phyloP scores from a whole-genome alignment of 2,888 invertebrate genomes.

The Drosophila paramelanica region DNA sequence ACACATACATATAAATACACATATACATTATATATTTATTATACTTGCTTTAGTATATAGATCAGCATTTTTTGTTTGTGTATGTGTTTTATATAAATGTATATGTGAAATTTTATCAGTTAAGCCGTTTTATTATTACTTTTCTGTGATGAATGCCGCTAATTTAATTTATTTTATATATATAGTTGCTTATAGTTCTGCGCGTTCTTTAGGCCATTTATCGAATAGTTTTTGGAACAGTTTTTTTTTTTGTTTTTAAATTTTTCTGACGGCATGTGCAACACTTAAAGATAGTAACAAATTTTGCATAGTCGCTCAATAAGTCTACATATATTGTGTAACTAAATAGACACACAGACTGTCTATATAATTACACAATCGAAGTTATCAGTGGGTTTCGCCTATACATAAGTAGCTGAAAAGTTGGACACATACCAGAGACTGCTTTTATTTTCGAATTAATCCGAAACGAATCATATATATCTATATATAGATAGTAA shows the following conservation, averaged over 20 bases:
- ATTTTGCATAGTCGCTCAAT: slow-evolving; percentile 54
- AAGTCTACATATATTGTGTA: slow-evolving; percentile 36
- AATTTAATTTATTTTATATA: slow-evolving; percentile 32
- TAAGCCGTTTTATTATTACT: slow-evolving; percentile 13
- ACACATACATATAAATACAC: slow-evolving; percentile 46
- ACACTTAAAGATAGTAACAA: slow-evolving; percentile 79
- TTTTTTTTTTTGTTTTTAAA: slow-evolving; percentile 41
- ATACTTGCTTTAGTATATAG: slow-evolving; percentile 29
- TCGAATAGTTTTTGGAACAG: slow-evolving; percentile 51
- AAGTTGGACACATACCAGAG: slow-evolving; percentile 48
- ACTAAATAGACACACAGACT: slow-evolving; percentile 19
- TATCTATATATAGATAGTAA: slow-evolving; percentile 21
- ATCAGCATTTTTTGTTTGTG: slow-evolving; percentile 44
- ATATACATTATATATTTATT: slow-evolving; percentile 24
- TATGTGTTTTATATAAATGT: slow-evolving; percentile 22
- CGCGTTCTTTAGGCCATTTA: slow-evolving; percentile 15
- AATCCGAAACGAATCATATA: slow-evolving; percentile 23
- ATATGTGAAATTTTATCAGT: slow-evolving; percentile 36
- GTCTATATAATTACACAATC: slow-evolving; percentile 20
- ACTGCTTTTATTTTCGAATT: slow-evolving; percentile 30
- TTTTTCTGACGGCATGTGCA: slow-evolving; percentile 71
- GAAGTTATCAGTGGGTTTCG: slow-evolving; percentile 47
- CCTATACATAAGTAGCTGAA: slow-evolving; percentile 31
- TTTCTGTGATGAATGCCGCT: slow-evolving; percentile 45
- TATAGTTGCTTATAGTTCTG: slow-evolving; percentile 30